Percentiles rank a stretch among this genome's conserved stretches.
Conservation (phyloP, 1,140 invertebrate genomes). For the Panagrolaimus sp. region DNA sequence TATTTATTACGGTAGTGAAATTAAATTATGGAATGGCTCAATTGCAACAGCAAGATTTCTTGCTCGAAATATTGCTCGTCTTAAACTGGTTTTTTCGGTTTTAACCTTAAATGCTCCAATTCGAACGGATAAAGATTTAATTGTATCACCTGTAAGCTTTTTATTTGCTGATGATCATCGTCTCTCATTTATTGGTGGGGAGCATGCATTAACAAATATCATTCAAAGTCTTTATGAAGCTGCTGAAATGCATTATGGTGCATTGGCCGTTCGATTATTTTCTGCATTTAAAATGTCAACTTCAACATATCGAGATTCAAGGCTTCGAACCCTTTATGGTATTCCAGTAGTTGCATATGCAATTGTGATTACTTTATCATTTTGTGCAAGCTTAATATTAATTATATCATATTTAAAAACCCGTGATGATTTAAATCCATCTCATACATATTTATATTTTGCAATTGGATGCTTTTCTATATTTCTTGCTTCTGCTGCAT, state of each 20-base stretch:
- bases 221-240: constrained; percentile 82
- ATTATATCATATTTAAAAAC: constrained; percentile 11
- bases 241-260: constrained; percentile 82
- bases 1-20: constrained; percentile 50
- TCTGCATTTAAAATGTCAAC: constrained; percentile 68
- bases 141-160: constrained; percentile 74
- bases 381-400: constrained; percentile 20
- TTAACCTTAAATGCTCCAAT: constrained; percentile 85
- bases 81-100: constrained; percentile 76
- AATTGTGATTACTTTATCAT: constrained; percentile 31
- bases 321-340: constrained; percentile 83
- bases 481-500: constrained; percentile 59
- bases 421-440: constrained; percentile 11
- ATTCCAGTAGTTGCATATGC: constrained; percentile 65
- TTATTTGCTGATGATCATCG: constrained; percentile 86
- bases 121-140: constrained; percentile 64
- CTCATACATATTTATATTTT: constrained; percentile 22
- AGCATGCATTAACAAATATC: constrained; percentile 88
- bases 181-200: constrained; percentile 78
- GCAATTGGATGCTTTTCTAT: constrained; percentile 24
- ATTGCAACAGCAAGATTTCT: constrained; percentile 70
- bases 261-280: constrained; percentile 81
- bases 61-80: constrained; percentile 69
- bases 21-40: constrained; percentile 68
- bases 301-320: constrained; percentile 51